These are phyloP conservation scores for Apocheima hispidaria DNA, from an alignment of 2,888 invertebrate genomes.

Conservation along the genomic window DNA sequence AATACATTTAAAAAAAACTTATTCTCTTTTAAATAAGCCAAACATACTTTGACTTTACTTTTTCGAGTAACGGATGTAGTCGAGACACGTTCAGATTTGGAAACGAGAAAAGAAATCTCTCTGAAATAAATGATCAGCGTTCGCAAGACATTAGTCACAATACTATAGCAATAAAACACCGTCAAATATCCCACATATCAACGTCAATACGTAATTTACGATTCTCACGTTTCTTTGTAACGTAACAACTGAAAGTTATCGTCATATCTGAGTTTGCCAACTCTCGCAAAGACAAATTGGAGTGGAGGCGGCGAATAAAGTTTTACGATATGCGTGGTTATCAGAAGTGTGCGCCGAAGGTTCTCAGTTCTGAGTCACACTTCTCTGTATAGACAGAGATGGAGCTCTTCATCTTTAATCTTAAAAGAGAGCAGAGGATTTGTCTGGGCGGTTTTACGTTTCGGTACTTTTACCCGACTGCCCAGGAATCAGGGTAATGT, in stretches of 20 bases:
- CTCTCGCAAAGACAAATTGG: constrained; percentile 77
- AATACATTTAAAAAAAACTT: too few species aligned
- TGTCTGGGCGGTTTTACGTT: not conserved
- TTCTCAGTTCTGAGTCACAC: constrained; percentile 46
- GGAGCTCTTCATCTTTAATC: constrained; percentile 21
- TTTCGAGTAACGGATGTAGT: not conserved
- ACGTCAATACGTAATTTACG: constrained; percentile 57
- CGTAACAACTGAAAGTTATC: constrained; percentile 67
- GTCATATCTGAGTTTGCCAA: constrained; percentile 71
- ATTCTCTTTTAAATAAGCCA: not conserved
- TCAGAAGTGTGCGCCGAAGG: constrained; percentile 70
- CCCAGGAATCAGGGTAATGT: too few species aligned
- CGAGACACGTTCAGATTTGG: constrained; percentile 14
- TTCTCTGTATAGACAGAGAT: constrained; percentile 17
- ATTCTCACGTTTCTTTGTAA: constrained; percentile 53
- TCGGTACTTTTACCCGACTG: not conserved
- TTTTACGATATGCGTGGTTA: constrained; percentile 81
- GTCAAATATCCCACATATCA: constrained; percentile 51
- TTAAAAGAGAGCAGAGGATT: not conserved
- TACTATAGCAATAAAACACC: constrained; percentile 43
- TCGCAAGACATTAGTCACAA: constrained; percentile 36
- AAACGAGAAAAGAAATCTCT: constrained; percentile 28
- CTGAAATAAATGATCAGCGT: constrained; percentile 38
- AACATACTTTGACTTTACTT: not conserved
- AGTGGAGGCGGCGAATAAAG: constrained; percentile 77